Base-by-base conservation (phyloP, 2,797 vertebrate species). In the Odontamblyopus rebecca region DNA sequence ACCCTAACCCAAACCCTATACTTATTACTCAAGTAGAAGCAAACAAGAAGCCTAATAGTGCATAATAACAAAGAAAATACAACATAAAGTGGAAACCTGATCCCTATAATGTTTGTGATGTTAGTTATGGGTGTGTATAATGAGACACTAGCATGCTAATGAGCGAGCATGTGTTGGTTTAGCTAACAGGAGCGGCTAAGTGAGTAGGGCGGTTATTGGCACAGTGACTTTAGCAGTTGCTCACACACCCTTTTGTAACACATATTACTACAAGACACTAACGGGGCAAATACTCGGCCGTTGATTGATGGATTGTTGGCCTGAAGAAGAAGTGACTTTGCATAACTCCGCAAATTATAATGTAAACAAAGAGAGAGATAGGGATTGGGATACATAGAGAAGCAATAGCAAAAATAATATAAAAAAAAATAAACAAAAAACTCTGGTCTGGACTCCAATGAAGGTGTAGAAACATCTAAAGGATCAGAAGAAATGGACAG, bases 221-320 rank as follows among this genome's bases (percentile, higher is more conserved):
- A 72, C 74, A n/a, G 82, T 75, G 78, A 76, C 79, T 79, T 63
- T 15, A 78, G 80, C 75, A 81, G 81, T 81, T 75, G 80, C 80
- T 85, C 81, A 74, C 77, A 82, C 81, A 26, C 75, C 80, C 78
- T 32, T 76, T 84, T 71, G 78, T 61, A 82, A 72, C 73, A 87
- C 65, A 79, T 7, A 68, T 73, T 64, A 73, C 77, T 62, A 54
- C 59, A 65, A 53, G 67, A 74, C 82, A 2, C 61, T 41, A 4
- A 77, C 60, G 76, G 26, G 32, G 64, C 73, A 61, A 61, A 61
- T 3, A 19, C 69, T 74, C 72, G 57, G 59, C 63, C 19, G n/a
- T 54, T 54, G 51, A n/a, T n/a, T n/a, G 9, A 54, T n/a, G 18
- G 18, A n/a, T 6, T n/a, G 19, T 7, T 54, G 7, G 7, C 19